Percentiles rank a stretch among this genome's conserved stretches.
Evolutionary conservation across 2,797 vertebrate species (phyloP).

Genomic region (Pangasius krempfi): DNA sequence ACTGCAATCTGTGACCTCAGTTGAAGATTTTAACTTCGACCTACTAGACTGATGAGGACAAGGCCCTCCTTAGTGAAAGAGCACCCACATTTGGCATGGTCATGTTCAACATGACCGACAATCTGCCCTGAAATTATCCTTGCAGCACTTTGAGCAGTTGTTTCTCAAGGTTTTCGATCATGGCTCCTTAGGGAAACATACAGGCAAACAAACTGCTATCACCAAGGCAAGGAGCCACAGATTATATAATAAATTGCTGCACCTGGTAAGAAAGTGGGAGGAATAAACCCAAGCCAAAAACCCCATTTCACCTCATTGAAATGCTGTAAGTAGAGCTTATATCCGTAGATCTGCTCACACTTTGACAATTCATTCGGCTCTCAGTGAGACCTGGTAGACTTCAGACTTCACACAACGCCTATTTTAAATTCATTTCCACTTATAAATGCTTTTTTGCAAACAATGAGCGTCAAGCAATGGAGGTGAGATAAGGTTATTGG

Average conservation of each 20-base stretch:
- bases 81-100: not conserved
- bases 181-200: constrained; percentile 23
- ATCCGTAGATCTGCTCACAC: not conserved
- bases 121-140: constrained; percentile 11
- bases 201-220: constrained; percentile 21
- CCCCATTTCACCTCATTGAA: not conserved
- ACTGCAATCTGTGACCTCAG: not conserved
- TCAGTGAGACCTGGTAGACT: not conserved
- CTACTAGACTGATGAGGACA: not conserved
- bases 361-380: not conserved
- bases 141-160: constrained; percentile 15
- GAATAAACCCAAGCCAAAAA: not conserved
- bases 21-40: not conserved
- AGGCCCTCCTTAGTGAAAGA: not conserved
- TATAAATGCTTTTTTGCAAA: not conserved
- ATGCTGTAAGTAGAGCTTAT: not conserved
- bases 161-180: constrained; percentile 24
- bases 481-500: no score
- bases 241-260: constrained; percentile 20
- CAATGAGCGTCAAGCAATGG: not conserved
- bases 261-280: not conserved
- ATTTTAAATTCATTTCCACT: not conserved
- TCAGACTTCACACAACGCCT: no score
- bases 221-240: not conserved
- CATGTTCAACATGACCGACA: constrained; percentile 21